Percentiles rank a stretch among this genome's conserved stretches.
Conservation (phyloP, 2,113 vertebrate species). For the Rhinopithecus roxellana region DNA sequence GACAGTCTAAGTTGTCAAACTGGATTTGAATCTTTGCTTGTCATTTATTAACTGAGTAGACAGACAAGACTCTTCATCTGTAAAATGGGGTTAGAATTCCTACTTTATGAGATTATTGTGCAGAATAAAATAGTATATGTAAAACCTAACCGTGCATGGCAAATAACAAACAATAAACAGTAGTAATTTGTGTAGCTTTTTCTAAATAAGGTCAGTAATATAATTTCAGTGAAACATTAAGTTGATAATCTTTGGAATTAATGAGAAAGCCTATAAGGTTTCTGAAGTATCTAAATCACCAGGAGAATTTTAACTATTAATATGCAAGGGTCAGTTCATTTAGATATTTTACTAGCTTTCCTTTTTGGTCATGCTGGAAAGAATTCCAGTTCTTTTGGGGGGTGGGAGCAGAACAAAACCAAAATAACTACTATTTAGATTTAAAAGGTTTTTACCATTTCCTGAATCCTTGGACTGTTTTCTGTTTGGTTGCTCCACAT, state of each 20-base stretch:
- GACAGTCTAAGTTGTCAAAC: background rate
- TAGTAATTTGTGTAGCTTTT: background rate
- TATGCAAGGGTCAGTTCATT: background rate
- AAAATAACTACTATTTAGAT: background rate
- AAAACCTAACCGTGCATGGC: background rate
- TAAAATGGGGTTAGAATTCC: background rate
- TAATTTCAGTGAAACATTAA: background rate
- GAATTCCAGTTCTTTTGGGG: background rate
- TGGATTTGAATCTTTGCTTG: background rate
- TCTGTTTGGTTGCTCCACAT: background rate
- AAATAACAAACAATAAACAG: background rate
- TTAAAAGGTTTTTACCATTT: background rate
- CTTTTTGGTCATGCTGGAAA: slow-evolving; percentile 7
- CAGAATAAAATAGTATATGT: background rate
- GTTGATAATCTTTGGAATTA: background rate
- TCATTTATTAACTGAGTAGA: background rate
- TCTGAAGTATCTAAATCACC: background rate
- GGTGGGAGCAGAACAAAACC: background rate
- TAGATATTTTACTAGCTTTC: slow-evolving; percentile 26
- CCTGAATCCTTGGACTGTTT: background rate
- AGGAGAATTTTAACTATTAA: background rate
- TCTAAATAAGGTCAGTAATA: background rate
- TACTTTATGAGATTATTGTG: background rate
- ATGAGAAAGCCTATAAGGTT: background rate
- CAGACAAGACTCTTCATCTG: background rate